phyloP scores from a whole-genome alignment of 2,113 vertebrate genomes.

The Azemiops feae region DNA sequence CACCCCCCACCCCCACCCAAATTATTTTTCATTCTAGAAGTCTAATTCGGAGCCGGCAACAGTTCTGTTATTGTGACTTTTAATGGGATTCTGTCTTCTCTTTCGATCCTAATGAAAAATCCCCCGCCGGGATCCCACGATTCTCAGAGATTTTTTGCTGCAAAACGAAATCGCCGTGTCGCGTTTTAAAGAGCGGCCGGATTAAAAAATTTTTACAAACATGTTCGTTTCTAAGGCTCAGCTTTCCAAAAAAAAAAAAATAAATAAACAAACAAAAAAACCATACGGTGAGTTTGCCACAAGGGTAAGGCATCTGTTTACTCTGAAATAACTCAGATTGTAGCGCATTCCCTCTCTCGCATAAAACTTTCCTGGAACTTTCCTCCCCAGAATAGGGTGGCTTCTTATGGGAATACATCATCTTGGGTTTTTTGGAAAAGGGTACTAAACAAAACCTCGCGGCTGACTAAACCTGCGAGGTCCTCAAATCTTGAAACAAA shows the following conservation, averaged over 20 bases:
- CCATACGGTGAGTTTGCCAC: background rate
- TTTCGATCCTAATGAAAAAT: background rate
- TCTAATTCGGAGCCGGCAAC: background rate
- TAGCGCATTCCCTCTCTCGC: background rate
- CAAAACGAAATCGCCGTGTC: background rate
- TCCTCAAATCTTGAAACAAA: background rate
- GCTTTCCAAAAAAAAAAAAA: background rate
- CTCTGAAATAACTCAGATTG: background rate
- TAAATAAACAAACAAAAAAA: too few species aligned
- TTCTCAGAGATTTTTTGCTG: background rate
- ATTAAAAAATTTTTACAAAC: too few species aligned
- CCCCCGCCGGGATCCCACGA: background rate
- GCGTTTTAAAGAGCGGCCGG: too few species aligned
- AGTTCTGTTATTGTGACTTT: background rate
- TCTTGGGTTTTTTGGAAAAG: background rate
- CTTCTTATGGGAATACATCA: background rate
- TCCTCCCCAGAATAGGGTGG: background rate
- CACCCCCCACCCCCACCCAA: background rate
- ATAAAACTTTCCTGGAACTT: background rate
- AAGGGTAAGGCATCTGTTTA: background rate
- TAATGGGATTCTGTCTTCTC: background rate
- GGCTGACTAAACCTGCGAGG: background rate
- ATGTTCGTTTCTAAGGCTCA: background rate
- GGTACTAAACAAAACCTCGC: background rate
- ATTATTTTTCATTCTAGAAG: background rate